Evolutionary conservation across 2,113 vertebrate species (phyloP).

Genomic region (Salminus brasiliensis): DNA sequence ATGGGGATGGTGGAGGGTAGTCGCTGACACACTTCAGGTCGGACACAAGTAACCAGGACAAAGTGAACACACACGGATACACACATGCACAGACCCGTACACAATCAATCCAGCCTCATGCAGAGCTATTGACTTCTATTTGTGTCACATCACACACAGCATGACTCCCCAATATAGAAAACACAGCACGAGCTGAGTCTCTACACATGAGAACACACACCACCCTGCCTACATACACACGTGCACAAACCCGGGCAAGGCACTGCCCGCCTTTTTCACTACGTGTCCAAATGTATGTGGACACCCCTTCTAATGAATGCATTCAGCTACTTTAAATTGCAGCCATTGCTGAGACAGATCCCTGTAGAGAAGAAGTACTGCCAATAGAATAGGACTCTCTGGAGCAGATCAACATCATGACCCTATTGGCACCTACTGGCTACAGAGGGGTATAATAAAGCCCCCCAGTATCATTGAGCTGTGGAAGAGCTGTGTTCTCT

Average conservation of each 20-base stretch:
- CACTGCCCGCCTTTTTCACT: background rate
- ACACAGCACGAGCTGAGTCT: constrained; percentile 10
- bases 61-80: constrained; percentile 52
- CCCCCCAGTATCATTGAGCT: too few species aligned
- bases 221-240: too few species aligned
- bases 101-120: constrained; percentile 5
- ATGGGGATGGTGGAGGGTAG: constrained; percentile 73
- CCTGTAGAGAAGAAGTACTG: too few species aligned
- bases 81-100: background rate
- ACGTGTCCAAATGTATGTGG: too few species aligned
- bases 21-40: constrained; percentile 62
- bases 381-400: too few species aligned
- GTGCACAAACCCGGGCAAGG: background rate
- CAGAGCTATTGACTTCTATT: constrained; percentile 9
- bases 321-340: too few species aligned
- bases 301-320: too few species aligned
- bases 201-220: background rate
- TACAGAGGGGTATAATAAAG: too few species aligned
- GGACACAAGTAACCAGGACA: constrained; percentile 65
- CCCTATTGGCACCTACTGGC: background rate
- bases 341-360: too few species aligned
- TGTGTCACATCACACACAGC: constrained; percentile 28
- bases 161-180: constrained; percentile 31
- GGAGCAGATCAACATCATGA: too few species aligned
- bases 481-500: too few species aligned